A percentile compares a stretch with the other conserved stretches of the same genome.
Evolutionary conservation across 2,797 vertebrate genomes (phyloP).

Genomic region (Sardinella longiceps): DNA sequence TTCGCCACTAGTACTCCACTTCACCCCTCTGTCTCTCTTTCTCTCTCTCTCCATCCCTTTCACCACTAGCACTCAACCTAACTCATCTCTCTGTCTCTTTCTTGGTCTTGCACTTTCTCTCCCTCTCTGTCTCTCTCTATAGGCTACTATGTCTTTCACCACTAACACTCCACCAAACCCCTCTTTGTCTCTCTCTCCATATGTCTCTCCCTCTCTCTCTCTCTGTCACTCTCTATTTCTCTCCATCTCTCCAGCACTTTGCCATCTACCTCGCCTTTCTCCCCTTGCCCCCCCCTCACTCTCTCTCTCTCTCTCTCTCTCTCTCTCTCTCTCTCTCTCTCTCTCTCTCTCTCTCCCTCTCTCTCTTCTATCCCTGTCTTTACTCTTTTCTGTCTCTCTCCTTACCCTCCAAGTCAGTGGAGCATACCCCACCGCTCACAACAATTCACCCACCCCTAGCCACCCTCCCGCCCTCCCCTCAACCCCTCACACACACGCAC

Average conservation of each 20-base stretch:
- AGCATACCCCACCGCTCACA: not conserved
- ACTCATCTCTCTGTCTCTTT: not conserved
- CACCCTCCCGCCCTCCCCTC: not conserved
- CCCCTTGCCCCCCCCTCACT: too few species aligned
- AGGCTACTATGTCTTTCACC: too few species aligned
- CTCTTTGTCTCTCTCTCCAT: too few species aligned
- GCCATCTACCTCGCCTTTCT: not conserved
- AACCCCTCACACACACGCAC: not conserved
- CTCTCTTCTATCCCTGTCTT: not conserved
- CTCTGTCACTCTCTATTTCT: not conserved
- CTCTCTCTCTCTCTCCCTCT: not conserved
- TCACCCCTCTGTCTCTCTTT: not conserved
- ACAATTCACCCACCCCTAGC: not conserved
- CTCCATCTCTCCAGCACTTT: too few species aligned
- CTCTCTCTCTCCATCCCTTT: not conserved
- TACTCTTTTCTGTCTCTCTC: not conserved
- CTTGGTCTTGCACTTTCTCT: not conserved
- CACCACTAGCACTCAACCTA: not conserved
- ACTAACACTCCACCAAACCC: not conserved
- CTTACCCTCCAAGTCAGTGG: not conserved
- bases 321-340: not conserved
- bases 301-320: not conserved
- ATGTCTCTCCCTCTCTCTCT: not conserved
- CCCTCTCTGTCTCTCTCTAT: not conserved
- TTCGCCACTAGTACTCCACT: not conserved